A percentile compares a stretch with the other conserved stretches of the same genome.
Evolutionary conservation across 2,888 invertebrate genomes (phyloP).

Genomic region (Xylocampa areola): DNA sequence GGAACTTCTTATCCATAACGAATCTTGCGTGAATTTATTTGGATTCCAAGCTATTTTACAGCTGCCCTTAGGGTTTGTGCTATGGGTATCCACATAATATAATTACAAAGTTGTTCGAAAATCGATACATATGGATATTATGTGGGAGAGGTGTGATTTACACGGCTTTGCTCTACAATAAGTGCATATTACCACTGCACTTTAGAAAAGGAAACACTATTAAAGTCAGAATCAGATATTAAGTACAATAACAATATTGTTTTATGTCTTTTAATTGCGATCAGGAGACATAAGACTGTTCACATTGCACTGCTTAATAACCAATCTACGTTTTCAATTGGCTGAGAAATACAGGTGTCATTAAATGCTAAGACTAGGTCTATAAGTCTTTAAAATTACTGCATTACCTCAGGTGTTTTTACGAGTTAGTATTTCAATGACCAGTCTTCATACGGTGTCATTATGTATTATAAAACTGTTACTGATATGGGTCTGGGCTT

Average conservation of each 20-base stretch:
- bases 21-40: too few species aligned
- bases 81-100: conserved; percentile 26
- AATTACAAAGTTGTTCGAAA: conserved; percentile 15
- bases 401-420: conserved; percentile 49
- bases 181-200: conserved; percentile 13
- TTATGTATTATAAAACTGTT: conserved; percentile 50
- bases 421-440: conserved; percentile 49
- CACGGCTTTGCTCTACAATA: conserved; percentile 4
- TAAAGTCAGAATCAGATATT: conserved; percentile 8
- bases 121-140: conserved; percentile 15
- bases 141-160: conserved; percentile 2
- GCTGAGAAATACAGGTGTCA: conserved; percentile 41
- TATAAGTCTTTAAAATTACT: conserved; percentile 59
- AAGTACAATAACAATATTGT: conserved; percentile 19
- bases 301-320: conserved; percentile 18
- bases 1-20: too few species aligned
- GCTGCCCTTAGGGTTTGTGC: conserved; percentile 7
- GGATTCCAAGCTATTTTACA: too few species aligned
- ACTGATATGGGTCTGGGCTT: conserved; percentile 36
- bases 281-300: too few species aligned
- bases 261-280: conserved; percentile 44
- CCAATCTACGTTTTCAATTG: not conserved
- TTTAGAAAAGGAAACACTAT: too few species aligned
- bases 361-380: conserved; percentile 32
- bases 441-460: conserved; percentile 47